These are phyloP conservation scores for Nephila pilipes DNA, from an alignment of 1,140 invertebrate genomes.

Conservation along the genomic window DNA sequence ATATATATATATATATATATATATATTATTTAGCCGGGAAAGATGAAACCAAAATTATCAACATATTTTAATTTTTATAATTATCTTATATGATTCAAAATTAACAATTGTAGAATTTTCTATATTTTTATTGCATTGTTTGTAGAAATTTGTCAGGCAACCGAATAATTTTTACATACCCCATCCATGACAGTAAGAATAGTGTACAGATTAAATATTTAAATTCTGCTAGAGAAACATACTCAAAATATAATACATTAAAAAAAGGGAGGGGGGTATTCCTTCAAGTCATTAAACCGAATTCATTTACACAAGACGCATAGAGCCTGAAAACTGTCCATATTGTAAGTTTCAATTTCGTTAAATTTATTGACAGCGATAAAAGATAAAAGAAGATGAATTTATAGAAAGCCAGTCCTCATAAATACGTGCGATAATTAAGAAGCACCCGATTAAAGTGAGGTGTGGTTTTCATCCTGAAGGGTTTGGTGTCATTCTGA, in stretches of 20 bases:
- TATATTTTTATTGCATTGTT: too few species aligned
- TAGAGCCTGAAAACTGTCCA: background rate
- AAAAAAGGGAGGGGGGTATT: background rate
- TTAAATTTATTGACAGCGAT: slow-evolving; percentile 37
- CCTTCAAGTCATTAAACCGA: background rate
- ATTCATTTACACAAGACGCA: background rate
- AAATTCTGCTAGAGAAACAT: background rate
- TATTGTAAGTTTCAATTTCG: slow-evolving; percentile 10
- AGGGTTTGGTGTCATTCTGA: slow-evolving; percentile 65
- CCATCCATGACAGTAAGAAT: too few species aligned
- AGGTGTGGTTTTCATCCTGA: slow-evolving; percentile 57
- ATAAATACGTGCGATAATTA: slow-evolving; percentile 56
- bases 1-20: too few species aligned
- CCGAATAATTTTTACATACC: too few species aligned
- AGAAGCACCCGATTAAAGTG: slow-evolving; percentile 56
- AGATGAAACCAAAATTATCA: too few species aligned
- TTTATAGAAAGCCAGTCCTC: slow-evolving; percentile 4
- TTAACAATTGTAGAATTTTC: too few species aligned
- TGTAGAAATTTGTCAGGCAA: too few species aligned
- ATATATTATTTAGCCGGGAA: too few species aligned
- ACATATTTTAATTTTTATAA: too few species aligned
- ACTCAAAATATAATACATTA: background rate
- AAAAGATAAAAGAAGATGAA: slow-evolving; percentile 13
- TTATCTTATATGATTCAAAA: too few species aligned
- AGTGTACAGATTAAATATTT: too few species aligned